phyloP scores from a whole-genome alignment of 2,797 vertebrate genomes.

The Oryzias sinensis region DNA sequence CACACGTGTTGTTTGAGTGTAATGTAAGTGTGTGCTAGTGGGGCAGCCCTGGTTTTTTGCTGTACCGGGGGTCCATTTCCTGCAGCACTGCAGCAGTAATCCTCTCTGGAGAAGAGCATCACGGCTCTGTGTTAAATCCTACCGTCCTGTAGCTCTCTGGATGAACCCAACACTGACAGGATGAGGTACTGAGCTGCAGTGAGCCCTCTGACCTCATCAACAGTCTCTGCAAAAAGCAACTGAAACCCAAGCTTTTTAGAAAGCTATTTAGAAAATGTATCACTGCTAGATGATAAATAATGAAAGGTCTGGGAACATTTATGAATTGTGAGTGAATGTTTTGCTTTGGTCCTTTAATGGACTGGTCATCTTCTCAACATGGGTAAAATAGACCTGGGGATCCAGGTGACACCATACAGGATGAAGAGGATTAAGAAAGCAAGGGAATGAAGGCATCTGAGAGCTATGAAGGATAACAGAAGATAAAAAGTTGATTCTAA shows the following conservation, averaged over 20 bases:
- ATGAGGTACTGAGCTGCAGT: constrained; percentile 56
- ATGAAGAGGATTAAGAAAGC: too few species aligned
- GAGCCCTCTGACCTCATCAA: constrained; percentile 52
- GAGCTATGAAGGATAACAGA: too few species aligned
- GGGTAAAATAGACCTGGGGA: too few species aligned
- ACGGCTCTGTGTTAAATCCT: constrained; percentile 70
- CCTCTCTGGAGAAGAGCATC: constrained; percentile 65
- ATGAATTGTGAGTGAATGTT: too few species aligned
- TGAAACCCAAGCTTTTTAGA: constrained; percentile 27
- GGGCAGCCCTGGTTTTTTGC: constrained; percentile 46
- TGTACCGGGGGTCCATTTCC: constrained; percentile 62
- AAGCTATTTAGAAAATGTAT: too few species aligned
- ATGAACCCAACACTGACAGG: constrained; percentile 61
- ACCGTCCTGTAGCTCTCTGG: constrained; percentile 67
- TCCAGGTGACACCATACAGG: too few species aligned
- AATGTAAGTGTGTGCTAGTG: constrained; percentile 34
- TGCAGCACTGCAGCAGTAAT: constrained; percentile 63
- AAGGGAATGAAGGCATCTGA: too few species aligned
- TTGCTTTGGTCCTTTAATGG: too few species aligned
- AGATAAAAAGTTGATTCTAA: too few species aligned
- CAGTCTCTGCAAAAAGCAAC: constrained; percentile 42
- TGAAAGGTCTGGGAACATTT: too few species aligned
- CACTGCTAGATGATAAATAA: too few species aligned
- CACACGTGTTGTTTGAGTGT: constrained; percentile 16
- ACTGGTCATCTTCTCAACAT: too few species aligned